Percentiles rank a stretch among this genome's conserved stretches.
Evolutionary conservation across 2,797 vertebrate species (phyloP).

Genomic region (Parotocinclus haroldoi): DNA sequence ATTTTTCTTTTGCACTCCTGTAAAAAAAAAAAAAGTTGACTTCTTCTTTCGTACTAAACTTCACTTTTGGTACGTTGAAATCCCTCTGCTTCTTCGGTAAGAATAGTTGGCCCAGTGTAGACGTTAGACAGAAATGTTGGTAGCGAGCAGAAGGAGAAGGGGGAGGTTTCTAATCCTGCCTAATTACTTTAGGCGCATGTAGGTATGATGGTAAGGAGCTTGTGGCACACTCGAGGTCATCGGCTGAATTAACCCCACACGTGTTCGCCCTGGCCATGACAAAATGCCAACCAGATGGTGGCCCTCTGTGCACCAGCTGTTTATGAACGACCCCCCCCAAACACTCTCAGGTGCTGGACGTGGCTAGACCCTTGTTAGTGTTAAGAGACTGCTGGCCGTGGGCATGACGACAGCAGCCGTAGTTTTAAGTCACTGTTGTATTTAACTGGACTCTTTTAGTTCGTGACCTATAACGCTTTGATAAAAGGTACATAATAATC

Average conservation of each 20-base stretch:
- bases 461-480: no score
- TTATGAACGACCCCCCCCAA: background rate
- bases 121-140: conserved; percentile 7
- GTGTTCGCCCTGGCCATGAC: conserved; percentile 13
- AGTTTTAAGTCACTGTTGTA: no score
- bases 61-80: no score
- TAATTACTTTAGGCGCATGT: conserved; percentile 83
- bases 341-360: background rate
- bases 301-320: conserved; percentile 13
- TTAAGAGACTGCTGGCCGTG: no score
- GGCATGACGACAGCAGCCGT: no score
- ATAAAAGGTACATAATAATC: no score
- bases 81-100: background rate
- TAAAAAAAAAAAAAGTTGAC: no score
- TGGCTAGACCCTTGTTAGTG: no score
- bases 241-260: conserved; percentile 72
- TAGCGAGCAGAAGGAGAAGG: conserved; percentile 23
- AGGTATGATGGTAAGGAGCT: conserved; percentile 84
- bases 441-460: no score
- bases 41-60: no score
- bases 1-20: no score
- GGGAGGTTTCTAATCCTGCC: conserved; percentile 40
- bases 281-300: conserved; percentile 34
- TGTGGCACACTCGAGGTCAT: conserved; percentile 82
- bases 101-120: background rate